Evolutionary conservation across 2,113 vertebrate species (phyloP).

Genomic region (Polypterus bichir): DNA sequence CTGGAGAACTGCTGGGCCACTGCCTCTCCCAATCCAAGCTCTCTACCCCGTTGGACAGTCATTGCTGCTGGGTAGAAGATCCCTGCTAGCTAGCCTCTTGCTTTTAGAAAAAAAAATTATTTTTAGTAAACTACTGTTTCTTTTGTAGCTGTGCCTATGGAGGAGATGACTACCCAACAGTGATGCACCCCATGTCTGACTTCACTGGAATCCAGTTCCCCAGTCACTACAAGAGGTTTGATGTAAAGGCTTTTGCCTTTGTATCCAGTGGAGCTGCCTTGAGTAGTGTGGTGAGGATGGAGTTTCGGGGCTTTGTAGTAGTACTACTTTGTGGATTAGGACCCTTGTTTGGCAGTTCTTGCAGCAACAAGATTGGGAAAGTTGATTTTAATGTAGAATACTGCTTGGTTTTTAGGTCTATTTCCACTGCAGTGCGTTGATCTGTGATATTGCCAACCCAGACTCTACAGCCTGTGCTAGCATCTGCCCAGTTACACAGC

Average conservation of each 20-base stretch:
- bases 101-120: too few relatives aligned
- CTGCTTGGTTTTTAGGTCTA: slow-evolving; percentile 32
- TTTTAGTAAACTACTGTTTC: neutral
- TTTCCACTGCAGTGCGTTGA: slow-evolving; percentile 45
- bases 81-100: too few relatives aligned
- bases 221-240: slow-evolving; percentile 46
- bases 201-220: slow-evolving; percentile 25
- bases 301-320: too few relatives aligned
- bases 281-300: slow-evolving; percentile 34
- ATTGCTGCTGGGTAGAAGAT: slow-evolving; percentile 44
- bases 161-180: slow-evolving; percentile 42
- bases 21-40: slow-evolving; percentile 14
- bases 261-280: slow-evolving; percentile 20
- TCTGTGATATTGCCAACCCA: slow-evolving; percentile 32
- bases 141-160: slow-evolving; percentile 42
- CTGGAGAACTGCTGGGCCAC: slow-evolving; percentile 46
- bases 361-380: slow-evolving; percentile 27
- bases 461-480: slow-evolving; percentile 37
- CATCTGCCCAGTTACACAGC: slow-evolving; percentile 26
- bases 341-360: slow-evolving; percentile 9
- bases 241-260: slow-evolving; percentile 58
- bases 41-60: slow-evolving; percentile 47
- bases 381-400: neutral
- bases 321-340: accelerated
- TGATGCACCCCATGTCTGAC: slow-evolving; percentile 35